These are phyloP conservation scores for Neotoma lepida DNA, from an alignment of 2,113 vertebrate genomes.

Conservation along the genomic window DNA sequence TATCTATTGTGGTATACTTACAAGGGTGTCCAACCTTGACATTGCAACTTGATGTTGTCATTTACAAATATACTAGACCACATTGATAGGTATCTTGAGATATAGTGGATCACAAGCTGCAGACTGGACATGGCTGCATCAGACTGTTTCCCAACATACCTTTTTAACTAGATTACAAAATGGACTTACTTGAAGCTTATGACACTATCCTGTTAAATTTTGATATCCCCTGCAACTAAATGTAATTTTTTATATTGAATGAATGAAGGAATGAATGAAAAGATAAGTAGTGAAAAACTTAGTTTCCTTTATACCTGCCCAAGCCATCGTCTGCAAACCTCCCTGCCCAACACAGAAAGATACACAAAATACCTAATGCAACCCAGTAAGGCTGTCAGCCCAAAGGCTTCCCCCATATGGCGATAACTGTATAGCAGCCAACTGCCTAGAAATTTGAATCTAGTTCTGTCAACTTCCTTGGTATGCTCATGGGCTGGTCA, in stretches of 20 bases:
- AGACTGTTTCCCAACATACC: neutral
- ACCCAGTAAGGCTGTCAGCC: neutral
- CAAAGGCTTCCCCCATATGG: neutral
- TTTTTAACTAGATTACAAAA: neutral
- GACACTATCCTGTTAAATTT: neutral
- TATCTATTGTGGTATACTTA: neutral
- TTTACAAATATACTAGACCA: neutral
- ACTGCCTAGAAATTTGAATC: neutral
- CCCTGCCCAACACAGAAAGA: neutral
- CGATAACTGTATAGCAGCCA: neutral
- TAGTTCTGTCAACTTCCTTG: neutral
- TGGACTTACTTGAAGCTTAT: neutral
- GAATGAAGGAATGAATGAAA: conserved; percentile 30
- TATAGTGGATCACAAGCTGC: neutral
- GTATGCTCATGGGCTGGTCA: neutral
- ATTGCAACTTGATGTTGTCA: neutral
- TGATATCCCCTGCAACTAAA: conserved; percentile 3
- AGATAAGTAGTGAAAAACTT: neutral
- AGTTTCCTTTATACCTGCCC: neutral
- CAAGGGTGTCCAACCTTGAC: neutral
- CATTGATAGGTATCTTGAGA: neutral
- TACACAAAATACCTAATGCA: neutral
- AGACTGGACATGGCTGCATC: neutral
- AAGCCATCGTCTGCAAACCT: neutral
- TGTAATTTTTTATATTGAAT: conserved; percentile 33